A percentile compares a stretch with the other conserved stretches of the same genome.
phyloP scores from a whole-genome alignment of 2,797 vertebrate genomes.

The Mormyrops boulengeri region DNA sequence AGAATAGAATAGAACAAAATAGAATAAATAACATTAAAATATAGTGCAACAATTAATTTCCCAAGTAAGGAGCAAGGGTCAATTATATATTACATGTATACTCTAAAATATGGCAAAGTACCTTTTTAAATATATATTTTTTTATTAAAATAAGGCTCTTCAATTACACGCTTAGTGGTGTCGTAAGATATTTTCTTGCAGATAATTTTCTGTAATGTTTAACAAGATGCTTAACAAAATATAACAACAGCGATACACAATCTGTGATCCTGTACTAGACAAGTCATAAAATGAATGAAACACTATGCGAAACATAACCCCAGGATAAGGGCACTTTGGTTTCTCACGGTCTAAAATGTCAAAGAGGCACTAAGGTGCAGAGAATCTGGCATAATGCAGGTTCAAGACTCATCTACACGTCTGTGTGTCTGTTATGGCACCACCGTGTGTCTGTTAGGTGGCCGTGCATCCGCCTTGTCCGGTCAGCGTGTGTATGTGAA shows the following conservation, averaged over 20 bases:
- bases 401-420: neutral
- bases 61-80: neutral
- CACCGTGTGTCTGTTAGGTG: neutral
- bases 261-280: neutral
- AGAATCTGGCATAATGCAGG: neutral
- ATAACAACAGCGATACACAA: neutral
- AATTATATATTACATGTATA: neutral
- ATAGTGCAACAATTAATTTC: neutral
- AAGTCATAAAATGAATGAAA: neutral
- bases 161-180: neutral
- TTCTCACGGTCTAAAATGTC: constrained; percentile 1
- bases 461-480: neutral
- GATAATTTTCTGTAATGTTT: neutral
- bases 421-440: neutral
- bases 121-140: neutral
- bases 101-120: neutral
- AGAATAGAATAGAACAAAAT: neutral
- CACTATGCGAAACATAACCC: neutral
- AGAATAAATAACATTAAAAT: neutral
- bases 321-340: neutral
- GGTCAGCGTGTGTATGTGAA: neutral
- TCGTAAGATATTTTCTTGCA: neutral
- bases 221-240: neutral
- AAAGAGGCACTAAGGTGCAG: neutral
- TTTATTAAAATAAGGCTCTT: neutral